Evolutionary conservation across 53 echinoderm and acorn worm genomes (phyloP).

Genomic region (Paracentrotus lividus): DNA sequence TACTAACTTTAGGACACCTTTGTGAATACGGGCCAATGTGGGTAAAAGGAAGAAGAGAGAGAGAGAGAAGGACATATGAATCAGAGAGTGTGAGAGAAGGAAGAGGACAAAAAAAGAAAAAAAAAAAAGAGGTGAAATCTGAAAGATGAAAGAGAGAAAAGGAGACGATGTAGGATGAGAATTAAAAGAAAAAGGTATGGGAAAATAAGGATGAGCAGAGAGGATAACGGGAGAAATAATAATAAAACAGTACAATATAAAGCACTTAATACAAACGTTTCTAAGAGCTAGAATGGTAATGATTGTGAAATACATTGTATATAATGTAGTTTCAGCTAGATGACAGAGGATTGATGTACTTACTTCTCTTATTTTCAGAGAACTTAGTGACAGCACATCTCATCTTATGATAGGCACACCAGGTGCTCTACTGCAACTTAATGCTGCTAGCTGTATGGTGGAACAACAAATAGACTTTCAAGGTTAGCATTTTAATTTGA

Average conservation of each 20-base stretch:
- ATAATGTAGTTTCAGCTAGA: not conserved
- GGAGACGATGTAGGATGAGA: too few relatives aligned
- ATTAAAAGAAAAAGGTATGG: too few relatives aligned
- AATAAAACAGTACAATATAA: not conserved
- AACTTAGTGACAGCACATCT: slow-evolving; percentile 83
- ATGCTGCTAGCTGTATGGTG: slow-evolving; percentile 81
- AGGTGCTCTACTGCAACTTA: slow-evolving; percentile 82
- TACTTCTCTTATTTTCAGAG: slow-evolving; percentile 59
- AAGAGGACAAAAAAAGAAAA: not conserved
- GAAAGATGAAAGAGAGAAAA: too few relatives aligned
- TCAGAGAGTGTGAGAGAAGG: not conserved
- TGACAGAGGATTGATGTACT: not conserved
- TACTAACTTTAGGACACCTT: too few relatives aligned
- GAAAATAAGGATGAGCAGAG: not conserved
- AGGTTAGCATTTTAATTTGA: slow-evolving; percentile 59
- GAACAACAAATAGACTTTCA: slow-evolving; percentile 78
- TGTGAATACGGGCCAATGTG: too few relatives aligned
- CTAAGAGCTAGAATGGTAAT: not conserved
- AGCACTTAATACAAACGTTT: not conserved
- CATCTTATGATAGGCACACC: slow-evolving; percentile 85
- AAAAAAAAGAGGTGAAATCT: not conserved
- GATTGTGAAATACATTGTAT: not conserved
- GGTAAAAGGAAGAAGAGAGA: too few relatives aligned
- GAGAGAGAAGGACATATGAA: too few relatives aligned
- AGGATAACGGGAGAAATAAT: not conserved